Base-by-base conservation (phyloP, 2,888 invertebrate species). In the Pristionchus entomophagus region DNA sequence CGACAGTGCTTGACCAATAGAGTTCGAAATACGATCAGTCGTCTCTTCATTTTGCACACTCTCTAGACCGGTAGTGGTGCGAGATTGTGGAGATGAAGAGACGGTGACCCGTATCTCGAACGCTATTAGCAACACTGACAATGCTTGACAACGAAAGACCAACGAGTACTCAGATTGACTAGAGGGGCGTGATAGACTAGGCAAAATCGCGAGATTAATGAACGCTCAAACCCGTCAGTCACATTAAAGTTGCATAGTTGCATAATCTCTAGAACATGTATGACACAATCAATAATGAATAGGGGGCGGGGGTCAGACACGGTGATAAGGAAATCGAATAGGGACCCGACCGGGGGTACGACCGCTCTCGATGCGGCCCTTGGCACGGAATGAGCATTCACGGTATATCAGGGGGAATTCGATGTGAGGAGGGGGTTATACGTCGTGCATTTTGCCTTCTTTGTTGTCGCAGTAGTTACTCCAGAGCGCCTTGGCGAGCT, bases 381-480 rank as follows among this genome's bases (percentile, higher is more conserved):
- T 73, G 73, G 73, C 73, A 73, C 73, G 73, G 73, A 73, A 73
- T 73, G 73, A 73, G 73, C 73, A 73, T 73, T 73, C 73, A 73
- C 73, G 73, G 73, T 73, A 45, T 73, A 14, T 45, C 22, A 45
- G 65, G 19, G 65, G n/a, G 17, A n/a, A 51, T 8, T 26, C 6
- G 26, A 14, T 29, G 35, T n/a, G 14, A 26, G 49, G 29, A 1
- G 26, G 1, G 65, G 45, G 17, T 32, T 87, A 93, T 73, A 93
- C 92, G 77, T 93, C 93, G 88, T 93, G 93, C 89, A 92, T 92
- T 88, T 93, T 93, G 84, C 93, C 92, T 84, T 93, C 93, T 86
- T 93, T 93, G 87, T 92, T 92, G 89, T 93, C 93, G 87, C 91
- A 90, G 88, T 92, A 93, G 87, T 92, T 92, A 87, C 91, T 91